Conservation (phyloP, 2,888 invertebrate species). For the Pycnomerus fuliginosus region DNA sequence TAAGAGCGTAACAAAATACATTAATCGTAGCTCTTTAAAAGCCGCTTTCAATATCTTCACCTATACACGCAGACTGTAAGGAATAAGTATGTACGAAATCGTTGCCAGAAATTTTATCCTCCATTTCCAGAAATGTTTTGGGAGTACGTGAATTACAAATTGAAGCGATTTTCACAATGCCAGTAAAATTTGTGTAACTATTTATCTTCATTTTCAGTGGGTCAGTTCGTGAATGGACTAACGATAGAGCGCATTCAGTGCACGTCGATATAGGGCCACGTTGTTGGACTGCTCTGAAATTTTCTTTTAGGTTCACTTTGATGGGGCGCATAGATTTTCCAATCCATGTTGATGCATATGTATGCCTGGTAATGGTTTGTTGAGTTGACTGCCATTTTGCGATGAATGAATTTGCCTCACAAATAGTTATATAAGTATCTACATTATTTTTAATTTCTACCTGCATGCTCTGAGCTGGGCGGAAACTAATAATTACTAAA, state of each 20-base stretch:
- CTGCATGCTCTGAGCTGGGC: too few relatives aligned
- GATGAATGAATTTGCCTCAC: too few relatives aligned
- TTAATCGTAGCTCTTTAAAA: too few relatives aligned
- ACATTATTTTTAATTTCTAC: too few relatives aligned
- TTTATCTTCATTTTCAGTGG: conserved; percentile 26
- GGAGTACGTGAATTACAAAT: conserved; percentile 21
- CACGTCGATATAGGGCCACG: conserved; percentile 17
- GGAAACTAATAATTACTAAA: too few relatives aligned
- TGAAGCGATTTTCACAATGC: conserved; percentile 13
- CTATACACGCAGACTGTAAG: background rate
- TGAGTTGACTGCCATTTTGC: too few relatives aligned
- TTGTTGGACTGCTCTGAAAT: conserved; percentile 15
- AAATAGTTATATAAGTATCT: too few relatives aligned
- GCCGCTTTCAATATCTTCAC: too few relatives aligned
- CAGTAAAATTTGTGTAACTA: conserved; percentile 26
- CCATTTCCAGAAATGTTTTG: too few relatives aligned
- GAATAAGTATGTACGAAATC: conserved; percentile 4
- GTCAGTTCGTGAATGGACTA: conserved; percentile 24
- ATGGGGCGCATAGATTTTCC: conserved; percentile 36
- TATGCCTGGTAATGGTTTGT: conserved; percentile 22
- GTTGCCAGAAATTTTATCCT: too few relatives aligned
- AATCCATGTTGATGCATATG: conserved; percentile 27
- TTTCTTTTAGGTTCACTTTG: conserved; percentile 32
- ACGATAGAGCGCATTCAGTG: conserved; percentile 19
- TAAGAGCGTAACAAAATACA: too few relatives aligned